Evolutionary conservation across 2,888 invertebrate genomes (phyloP).

Genomic region (Smittia aterrima): DNA sequence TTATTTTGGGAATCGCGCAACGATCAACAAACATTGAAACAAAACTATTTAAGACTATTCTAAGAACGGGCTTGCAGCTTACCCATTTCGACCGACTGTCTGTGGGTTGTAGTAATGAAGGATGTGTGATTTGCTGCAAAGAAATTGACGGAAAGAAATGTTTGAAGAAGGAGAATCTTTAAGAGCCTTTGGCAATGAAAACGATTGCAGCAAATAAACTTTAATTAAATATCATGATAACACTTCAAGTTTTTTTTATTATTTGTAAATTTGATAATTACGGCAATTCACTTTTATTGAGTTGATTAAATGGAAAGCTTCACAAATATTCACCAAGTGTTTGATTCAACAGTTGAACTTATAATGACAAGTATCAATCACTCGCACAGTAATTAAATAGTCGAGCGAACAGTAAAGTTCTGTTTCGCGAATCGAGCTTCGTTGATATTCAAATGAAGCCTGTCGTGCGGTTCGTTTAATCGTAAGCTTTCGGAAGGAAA

Average conservation of each 20-base stretch:
- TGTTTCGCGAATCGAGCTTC: not conserved
- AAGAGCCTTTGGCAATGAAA: too few species aligned
- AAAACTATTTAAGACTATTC: not conserved
- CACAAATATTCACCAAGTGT: not conserved
- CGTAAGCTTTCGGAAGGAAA: slow-evolving; percentile 3
- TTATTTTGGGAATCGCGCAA: not conserved
- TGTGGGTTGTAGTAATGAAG: slow-evolving; percentile 18
- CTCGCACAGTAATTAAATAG: not conserved
- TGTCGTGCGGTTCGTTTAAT: not conserved
- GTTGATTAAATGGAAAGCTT: too few species aligned
- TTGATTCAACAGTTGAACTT: not conserved
- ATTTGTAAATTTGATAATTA: too few species aligned
- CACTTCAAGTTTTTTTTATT: too few species aligned
- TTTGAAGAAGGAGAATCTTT: not conserved
- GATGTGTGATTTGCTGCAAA: not conserved
- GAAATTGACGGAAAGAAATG: not conserved
- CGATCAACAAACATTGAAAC: not conserved
- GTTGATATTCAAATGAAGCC: not conserved
- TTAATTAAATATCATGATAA: too few species aligned
- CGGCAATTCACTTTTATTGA: too few species aligned
- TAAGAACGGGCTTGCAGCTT: not conserved
- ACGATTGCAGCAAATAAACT: too few species aligned
- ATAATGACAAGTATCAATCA: not conserved
- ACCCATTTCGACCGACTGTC: slow-evolving; percentile 31
- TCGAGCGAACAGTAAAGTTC: not conserved